Percentiles rank a stretch among this genome's conserved stretches.
These are phyloP conservation scores for Idris sp. DNA, from an alignment of 1,140 invertebrate genomes.

Conservation along the genomic window DNA sequence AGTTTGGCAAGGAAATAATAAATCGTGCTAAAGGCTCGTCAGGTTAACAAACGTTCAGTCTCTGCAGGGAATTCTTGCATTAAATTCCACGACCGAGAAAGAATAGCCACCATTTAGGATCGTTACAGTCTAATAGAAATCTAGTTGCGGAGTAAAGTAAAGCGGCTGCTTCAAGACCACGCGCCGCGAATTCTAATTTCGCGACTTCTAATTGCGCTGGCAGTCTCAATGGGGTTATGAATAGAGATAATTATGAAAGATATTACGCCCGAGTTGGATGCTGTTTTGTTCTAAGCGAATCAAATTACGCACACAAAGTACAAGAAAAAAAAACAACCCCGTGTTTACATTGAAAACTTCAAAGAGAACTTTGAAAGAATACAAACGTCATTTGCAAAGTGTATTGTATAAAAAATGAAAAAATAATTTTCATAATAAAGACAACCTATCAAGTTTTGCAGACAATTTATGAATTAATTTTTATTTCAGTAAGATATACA, in stretches of 20 bases:
- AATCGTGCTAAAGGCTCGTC: constrained; percentile 61
- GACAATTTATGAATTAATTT: too few species aligned
- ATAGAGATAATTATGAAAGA: constrained; percentile 12
- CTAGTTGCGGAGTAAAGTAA: constrained; percentile 31
- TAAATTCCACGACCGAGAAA: constrained; percentile 56
- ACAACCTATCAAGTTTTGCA: too few species aligned
- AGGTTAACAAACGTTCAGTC: constrained; percentile 61
- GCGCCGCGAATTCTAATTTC: constrained; percentile 43
- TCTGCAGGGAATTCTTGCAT: constrained; percentile 43
- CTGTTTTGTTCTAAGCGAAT: constrained; percentile 2
- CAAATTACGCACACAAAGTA: background rate
- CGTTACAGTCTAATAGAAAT: constrained; percentile 57
- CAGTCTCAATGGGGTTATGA: constrained; percentile 10
- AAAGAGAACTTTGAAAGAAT: too few species aligned
- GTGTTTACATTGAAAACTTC: too few species aligned
- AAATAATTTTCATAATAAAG: too few species aligned
- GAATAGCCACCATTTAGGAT: constrained; percentile 53
- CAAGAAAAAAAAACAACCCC: too few species aligned
- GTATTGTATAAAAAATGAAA: too few species aligned
- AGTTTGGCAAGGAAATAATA: constrained; percentile 53
- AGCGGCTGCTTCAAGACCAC: constrained; percentile 25
- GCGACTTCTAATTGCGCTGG: constrained; percentile 34
- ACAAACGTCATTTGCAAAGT: too few species aligned
- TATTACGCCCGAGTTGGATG: background rate
- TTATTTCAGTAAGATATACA: too few species aligned